Evolutionary conservation across 2,797 vertebrate species (phyloP).

Genomic region (Coilia nasus): DNA sequence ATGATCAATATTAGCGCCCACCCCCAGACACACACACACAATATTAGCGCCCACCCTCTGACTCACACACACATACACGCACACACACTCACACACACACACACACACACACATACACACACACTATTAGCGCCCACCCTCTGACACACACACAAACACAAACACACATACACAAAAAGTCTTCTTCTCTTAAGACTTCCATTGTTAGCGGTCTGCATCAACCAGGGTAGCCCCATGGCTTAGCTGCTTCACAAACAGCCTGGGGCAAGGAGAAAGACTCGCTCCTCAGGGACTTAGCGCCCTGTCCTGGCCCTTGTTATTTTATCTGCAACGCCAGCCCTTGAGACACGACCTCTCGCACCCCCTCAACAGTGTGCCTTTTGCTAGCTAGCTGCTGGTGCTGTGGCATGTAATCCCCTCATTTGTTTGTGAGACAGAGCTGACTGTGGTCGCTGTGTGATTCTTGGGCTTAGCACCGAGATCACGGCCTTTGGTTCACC

Average conservation of each 20-base stretch:
- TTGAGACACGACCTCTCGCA: constrained; percentile 26
- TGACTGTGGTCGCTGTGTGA: background rate
- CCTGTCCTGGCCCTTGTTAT: constrained; percentile 29
- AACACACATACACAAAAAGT: no score
- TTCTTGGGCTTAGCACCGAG: constrained; percentile 6
- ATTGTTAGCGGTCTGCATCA: background rate
- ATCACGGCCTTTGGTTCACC: constrained; percentile 1
- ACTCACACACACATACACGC: background rate
- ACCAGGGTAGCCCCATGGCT: constrained; percentile 40
- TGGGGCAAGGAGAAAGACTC: constrained; percentile 50
- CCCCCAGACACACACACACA: background rate
- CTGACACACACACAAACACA: no score
- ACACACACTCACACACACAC: background rate
- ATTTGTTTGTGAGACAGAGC: background rate
- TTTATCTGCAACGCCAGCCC: constrained; percentile 44
- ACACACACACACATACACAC: no score
- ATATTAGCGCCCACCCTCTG: constrained; percentile 17
- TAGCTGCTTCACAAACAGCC: constrained; percentile 79
- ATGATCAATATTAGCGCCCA: constrained; percentile 24
- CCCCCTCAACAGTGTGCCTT: background rate
- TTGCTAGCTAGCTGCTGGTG: background rate
- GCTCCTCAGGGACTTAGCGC: constrained; percentile 32
- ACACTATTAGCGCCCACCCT: constrained; percentile 7
- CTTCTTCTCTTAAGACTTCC: no score
- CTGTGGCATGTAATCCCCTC: background rate